Percentiles rank a stretch among this genome's conserved stretches.
Conservation (phyloP, 2,113 vertebrate species). For the Loxodonta africana region DNA sequence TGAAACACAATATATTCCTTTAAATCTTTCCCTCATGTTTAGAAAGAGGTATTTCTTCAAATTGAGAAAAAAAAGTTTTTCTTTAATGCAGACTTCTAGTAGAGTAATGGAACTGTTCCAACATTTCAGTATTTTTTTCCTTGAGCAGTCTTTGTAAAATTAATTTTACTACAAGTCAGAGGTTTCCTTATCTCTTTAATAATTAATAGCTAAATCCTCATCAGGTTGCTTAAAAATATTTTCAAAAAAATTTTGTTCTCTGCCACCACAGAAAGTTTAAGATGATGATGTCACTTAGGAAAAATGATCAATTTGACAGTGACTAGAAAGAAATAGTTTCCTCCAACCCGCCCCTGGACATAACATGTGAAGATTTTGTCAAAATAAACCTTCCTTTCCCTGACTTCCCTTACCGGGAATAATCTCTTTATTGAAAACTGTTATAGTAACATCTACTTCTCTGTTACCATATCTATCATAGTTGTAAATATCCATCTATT, state of each 20-base stretch:
- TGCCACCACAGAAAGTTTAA: background rate
- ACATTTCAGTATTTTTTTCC: background rate
- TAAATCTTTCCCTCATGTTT: background rate
- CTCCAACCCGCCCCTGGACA: background rate
- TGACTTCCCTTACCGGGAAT: background rate
- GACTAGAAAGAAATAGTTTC: background rate
- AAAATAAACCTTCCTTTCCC: background rate
- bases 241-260: background rate
- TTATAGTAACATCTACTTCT: background rate
- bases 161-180: background rate
- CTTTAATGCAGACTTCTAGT: background rate
- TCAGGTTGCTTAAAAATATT: constrained; percentile 8
- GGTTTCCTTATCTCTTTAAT: background rate
- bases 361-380: background rate
- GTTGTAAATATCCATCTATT: background rate
- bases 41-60: background rate
- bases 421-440: background rate
- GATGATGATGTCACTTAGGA: background rate
- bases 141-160: constrained; percentile 2
- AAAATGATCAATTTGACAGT: background rate
- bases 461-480: background rate
- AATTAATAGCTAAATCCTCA: background rate
- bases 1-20: background rate
- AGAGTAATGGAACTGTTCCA: background rate
- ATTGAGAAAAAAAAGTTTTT: background rate